Conservation (phyloP, 2,888 invertebrate species). For the Eristalis arbustorum region DNA sequence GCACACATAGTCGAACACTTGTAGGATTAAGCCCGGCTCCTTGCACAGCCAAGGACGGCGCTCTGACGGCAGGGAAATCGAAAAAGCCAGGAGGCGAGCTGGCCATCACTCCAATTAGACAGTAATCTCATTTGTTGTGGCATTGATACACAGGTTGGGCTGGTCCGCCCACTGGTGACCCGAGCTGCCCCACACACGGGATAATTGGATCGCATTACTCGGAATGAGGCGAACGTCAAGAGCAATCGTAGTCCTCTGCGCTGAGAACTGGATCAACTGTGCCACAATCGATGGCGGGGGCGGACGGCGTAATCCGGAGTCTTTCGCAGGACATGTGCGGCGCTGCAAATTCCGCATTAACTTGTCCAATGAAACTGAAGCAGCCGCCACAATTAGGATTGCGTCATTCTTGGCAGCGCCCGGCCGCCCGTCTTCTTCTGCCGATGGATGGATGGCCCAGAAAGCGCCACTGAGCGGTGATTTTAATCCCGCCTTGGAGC, state of each 20-base stretch:
- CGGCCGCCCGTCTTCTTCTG: not conserved
- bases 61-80: not conserved
- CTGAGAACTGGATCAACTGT: conserved; percentile 3
- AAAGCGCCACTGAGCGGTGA: conserved; percentile 51
- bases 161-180: not conserved
- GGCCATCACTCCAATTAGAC: conserved; percentile 46
- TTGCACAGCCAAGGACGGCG: conserved; percentile 1
- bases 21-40: conserved; percentile 48
- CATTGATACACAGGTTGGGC: conserved; percentile 23
- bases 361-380: conserved; percentile 51
- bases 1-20: conserved; percentile 66
- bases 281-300: not conserved
- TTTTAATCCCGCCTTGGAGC: conserved; percentile 67
- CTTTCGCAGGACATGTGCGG: conserved; percentile 34
- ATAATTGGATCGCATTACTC: conserved; percentile 41
- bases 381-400: conserved; percentile 55
- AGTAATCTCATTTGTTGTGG: conserved; percentile 59
- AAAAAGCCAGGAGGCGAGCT: not conserved
- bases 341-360: conserved; percentile 51
- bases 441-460: conserved; percentile 37
- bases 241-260: conserved; percentile 12
- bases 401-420: conserved; percentile 29
- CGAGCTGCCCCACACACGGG: not conserved
- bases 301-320: not conserved
- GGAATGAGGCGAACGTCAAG: conserved; percentile 21